Evolutionary conservation across 2,797 vertebrate genomes (phyloP).

Genomic region (Etheostoma perlongum): DNA sequence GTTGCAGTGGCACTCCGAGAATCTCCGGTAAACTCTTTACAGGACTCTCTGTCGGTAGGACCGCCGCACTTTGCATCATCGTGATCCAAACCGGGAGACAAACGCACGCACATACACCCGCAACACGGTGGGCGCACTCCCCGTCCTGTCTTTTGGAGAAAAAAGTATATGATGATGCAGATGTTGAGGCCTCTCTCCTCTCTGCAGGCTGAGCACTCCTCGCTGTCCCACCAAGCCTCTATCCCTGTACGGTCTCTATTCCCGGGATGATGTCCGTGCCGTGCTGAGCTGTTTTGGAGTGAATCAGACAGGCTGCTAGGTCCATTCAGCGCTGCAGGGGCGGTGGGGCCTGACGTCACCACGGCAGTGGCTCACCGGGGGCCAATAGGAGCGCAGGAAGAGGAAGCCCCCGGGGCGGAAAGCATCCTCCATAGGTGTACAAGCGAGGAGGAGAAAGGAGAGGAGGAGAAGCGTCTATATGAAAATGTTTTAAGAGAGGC

Average conservation of each 20-base stretch:
- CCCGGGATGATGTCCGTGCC: slow-evolving; percentile 71
- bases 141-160: slow-evolving; percentile 74
- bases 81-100: slow-evolving; percentile 82
- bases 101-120: slow-evolving; percentile 81
- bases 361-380: slow-evolving; percentile 79
- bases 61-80: slow-evolving; percentile 98
- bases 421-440: slow-evolving; percentile 64
- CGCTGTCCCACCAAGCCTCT: slow-evolving; percentile 58
- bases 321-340: slow-evolving; percentile 97
- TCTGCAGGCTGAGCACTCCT: slow-evolving; percentile 32
- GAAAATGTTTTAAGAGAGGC: slow-evolving; percentile 76
- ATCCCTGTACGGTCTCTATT: slow-evolving; percentile 56
- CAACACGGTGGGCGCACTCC: slow-evolving; percentile 77
- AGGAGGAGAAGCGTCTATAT: slow-evolving; percentile 44
- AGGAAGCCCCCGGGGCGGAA: slow-evolving; percentile 58
- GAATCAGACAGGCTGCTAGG: slow-evolving; percentile 86
- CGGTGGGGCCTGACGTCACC: slow-evolving; percentile 91
- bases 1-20: slow-evolving; percentile 97
- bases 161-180: slow-evolving; percentile 41
- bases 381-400: slow-evolving; percentile 81
- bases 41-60: slow-evolving; percentile 92
- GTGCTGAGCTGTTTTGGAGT: slow-evolving; percentile 80
- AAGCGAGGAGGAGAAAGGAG: slow-evolving; percentile 31
- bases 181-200: slow-evolving; percentile 50
- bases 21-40: slow-evolving; percentile 98